Percentiles rank a stretch among this genome's conserved stretches.
phyloP scores from a whole-genome alignment of 2,888 invertebrate species.

The Limnephilus marmoratus region DNA sequence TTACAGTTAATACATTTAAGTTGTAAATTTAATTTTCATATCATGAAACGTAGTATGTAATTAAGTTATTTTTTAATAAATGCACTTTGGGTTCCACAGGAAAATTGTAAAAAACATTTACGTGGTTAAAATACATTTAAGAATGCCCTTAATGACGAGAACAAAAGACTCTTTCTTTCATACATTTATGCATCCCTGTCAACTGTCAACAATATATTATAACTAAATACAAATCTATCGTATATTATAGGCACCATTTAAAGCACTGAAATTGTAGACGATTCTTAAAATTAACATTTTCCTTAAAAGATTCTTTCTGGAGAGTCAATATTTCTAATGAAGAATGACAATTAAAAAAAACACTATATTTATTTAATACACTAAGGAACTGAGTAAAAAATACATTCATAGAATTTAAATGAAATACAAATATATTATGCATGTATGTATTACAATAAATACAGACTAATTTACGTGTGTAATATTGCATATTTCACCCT shows the following conservation, averaged over 20 bases:
- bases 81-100: conserved; percentile 54
- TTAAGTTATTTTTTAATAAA: conserved; percentile 49
- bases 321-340: not conserved
- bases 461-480: not conserved
- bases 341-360: not conserved
- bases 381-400: not conserved
- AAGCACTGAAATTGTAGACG: conserved; percentile 31
- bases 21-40: conserved; percentile 39
- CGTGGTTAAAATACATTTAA: conserved; percentile 2
- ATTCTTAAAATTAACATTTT: not conserved
- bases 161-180: conserved; percentile 18
- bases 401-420: not conserved
- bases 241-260: conserved; percentile 32
- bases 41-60: conserved; percentile 31
- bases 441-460: not conserved
- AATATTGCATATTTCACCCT: not conserved
- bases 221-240: not conserved
- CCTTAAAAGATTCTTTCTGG: not conserved
- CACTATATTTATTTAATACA: not conserved
- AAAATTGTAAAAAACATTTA: conserved; percentile 14
- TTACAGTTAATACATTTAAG: conserved; percentile 49
- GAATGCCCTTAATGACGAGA: conserved; percentile 39
- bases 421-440: not conserved
- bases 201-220: not conserved
- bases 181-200: conserved; percentile 6